Conservation (phyloP, 2,797 vertebrate genomes). For the Gambelia wislizenii region DNA sequence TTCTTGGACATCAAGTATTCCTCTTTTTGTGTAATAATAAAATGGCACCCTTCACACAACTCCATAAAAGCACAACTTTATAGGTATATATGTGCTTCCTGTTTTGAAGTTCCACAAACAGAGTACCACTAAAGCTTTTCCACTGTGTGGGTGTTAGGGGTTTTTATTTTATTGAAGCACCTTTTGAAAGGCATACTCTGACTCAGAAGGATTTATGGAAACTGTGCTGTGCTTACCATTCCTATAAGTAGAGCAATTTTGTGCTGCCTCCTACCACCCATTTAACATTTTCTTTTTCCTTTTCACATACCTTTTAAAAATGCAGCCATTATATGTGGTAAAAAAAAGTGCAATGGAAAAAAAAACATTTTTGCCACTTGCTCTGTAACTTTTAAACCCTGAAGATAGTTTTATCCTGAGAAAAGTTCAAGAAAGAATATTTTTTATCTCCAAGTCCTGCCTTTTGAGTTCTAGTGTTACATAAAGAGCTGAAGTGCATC, state of each 20-base stretch:
- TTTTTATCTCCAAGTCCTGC: slow-evolving; percentile 30
- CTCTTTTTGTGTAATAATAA: background rate
- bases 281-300: slow-evolving; percentile 57
- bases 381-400: slow-evolving; percentile 55
- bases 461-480: slow-evolving; percentile 14
- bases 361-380: slow-evolving; percentile 57
- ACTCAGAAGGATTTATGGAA: slow-evolving; percentile 64
- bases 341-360: slow-evolving; percentile 47
- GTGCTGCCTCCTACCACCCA: slow-evolving; percentile 48
- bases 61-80: slow-evolving; percentile 2
- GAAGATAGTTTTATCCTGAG: slow-evolving; percentile 54
- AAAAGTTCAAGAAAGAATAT: slow-evolving; percentile 21
- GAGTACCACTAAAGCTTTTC: slow-evolving; percentile 54
- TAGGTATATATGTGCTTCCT: background rate
- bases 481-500: slow-evolving; percentile 3
- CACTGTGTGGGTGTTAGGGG: slow-evolving; percentile 28
- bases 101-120: slow-evolving; percentile 51
- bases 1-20: background rate
- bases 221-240: slow-evolving; percentile 47
- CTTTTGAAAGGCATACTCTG: slow-evolving; percentile 52
- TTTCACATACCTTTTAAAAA: slow-evolving; percentile 56
- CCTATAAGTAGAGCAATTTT: slow-evolving; percentile 66
- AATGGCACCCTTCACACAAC: background rate
- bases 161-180: slow-evolving; percentile 52
- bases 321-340: slow-evolving; percentile 29